Percentiles rank a stretch among this genome's conserved stretches.
Conservation (phyloP, 2,888 invertebrate genomes). For the Pocota personata region DNA sequence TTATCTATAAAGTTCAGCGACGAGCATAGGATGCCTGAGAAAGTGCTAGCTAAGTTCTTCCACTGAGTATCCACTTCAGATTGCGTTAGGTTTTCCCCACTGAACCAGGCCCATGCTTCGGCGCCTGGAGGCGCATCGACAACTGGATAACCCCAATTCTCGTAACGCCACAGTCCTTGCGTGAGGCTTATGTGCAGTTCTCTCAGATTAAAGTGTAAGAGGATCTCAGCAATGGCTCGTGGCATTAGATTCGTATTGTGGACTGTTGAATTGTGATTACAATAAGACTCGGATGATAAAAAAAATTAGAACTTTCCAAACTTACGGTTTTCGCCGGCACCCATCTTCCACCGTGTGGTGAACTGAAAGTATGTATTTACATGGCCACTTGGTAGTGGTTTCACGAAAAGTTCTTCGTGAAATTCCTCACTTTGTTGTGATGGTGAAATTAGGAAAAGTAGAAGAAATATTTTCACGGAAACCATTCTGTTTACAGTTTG, state of each 20-base stretch:
- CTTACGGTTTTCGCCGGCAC: slow-evolving; percentile 86
- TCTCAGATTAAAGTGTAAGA: slow-evolving; percentile 91
- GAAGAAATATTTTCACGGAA: slow-evolving; percentile 20
- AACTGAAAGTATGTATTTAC: slow-evolving; percentile 96
- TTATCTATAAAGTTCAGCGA: slow-evolving; percentile 96
- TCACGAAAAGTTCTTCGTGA: slow-evolving; percentile 94
- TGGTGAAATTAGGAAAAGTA: slow-evolving; percentile 42
- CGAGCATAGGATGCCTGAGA: slow-evolving; percentile 97
- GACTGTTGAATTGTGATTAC: slow-evolving; percentile 83
- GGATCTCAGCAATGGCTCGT: slow-evolving; percentile 93
- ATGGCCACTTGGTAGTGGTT: slow-evolving; percentile 92
- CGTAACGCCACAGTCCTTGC: slow-evolving; percentile 96
- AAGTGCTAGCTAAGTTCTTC: slow-evolving; percentile 93
- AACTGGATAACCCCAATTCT: slow-evolving; percentile 97
- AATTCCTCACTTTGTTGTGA: slow-evolving; percentile 86
- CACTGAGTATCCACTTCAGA: slow-evolving; percentile 89
- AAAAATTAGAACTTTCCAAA: slow-evolving; percentile 59
- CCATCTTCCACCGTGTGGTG: slow-evolving; percentile 89
- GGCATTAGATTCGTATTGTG: slow-evolving; percentile 94
- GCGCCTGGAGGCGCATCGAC: slow-evolving; percentile 96
- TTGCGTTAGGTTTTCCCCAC: slow-evolving; percentile 82
- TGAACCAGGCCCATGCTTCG: slow-evolving; percentile 97
- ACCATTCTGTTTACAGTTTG: slow-evolving; percentile 52
- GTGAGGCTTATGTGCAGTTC: slow-evolving; percentile 96
- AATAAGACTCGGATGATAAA: neutral